phyloP scores from a whole-genome alignment of 2,797 vertebrate species.

The Sorex maritimensis region DNA sequence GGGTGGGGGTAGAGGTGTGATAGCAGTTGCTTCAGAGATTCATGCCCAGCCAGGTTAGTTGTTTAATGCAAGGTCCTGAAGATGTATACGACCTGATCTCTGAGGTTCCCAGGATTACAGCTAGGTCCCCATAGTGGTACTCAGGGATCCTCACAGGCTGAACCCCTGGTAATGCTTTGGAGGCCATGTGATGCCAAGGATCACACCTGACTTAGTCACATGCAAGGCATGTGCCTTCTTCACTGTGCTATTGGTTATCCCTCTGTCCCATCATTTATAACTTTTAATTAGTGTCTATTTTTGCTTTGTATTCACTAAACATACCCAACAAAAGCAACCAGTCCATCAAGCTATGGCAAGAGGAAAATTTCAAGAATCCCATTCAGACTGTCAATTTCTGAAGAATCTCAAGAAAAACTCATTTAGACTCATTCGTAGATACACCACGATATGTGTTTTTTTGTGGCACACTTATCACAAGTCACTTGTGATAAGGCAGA shows the following conservation, averaged over 20 bases:
- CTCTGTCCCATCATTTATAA: background rate
- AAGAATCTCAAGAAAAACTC: background rate
- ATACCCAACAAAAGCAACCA: background rate
- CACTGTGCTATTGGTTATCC: background rate
- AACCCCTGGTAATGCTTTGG: too few relatives aligned
- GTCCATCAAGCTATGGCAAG: background rate
- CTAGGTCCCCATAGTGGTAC: too few relatives aligned
- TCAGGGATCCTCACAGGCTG: too few relatives aligned
- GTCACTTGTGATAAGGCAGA: background rate
- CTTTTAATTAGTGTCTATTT: constrained; percentile 10
- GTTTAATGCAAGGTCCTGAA: too few relatives aligned
- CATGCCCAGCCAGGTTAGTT: too few relatives aligned
- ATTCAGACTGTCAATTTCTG: constrained; percentile 14
- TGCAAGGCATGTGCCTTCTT: background rate
- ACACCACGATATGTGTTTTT: background rate
- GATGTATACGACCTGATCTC: too few relatives aligned
- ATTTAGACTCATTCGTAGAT: background rate
- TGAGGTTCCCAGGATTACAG: too few relatives aligned
- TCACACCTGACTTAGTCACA: too few relatives aligned
- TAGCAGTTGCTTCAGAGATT: too few relatives aligned
- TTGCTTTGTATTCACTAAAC: background rate
- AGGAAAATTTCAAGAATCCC: constrained; percentile 23
- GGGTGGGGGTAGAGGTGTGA: too few relatives aligned
- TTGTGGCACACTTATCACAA: constrained; percentile 5
- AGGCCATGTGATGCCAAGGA: too few relatives aligned